A percentile compares a stretch with the other conserved stretches of the same genome.
Conservation (phyloP, 2,888 invertebrate genomes). For the Brenthis daphne region DNA sequence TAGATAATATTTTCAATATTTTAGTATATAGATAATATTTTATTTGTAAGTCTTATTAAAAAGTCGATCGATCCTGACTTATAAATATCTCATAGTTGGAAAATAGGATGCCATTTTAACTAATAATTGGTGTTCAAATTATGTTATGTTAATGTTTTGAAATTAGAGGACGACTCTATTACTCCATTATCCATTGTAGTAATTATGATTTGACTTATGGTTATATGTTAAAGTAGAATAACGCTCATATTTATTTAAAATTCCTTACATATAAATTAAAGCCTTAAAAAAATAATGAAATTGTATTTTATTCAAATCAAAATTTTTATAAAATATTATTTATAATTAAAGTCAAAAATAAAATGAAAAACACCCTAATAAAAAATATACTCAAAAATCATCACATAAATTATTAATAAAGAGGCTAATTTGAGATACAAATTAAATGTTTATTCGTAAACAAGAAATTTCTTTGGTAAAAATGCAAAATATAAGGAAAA, state of each 20-base stretch:
- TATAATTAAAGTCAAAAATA: background rate
- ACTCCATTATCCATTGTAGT: too few relatives aligned
- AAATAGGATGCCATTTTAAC: conserved; percentile 47
- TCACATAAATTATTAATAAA: background rate
- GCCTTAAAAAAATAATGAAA: too few relatives aligned
- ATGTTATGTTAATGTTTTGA: too few relatives aligned
- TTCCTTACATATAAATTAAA: too few relatives aligned
- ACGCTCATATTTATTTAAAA: too few relatives aligned
- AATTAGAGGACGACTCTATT: too few relatives aligned
- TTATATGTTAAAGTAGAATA: too few relatives aligned
- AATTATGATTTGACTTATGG: too few relatives aligned
- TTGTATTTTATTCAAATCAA: too few relatives aligned
- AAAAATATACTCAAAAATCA: background rate
- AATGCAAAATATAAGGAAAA: conserved; percentile 1
- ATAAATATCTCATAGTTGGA: conserved; percentile 69
- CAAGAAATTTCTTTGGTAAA: background rate
- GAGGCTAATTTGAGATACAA: conserved; percentile 4
- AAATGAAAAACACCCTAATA: background rate
- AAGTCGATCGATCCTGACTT: conserved; percentile 75
- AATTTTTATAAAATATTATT: too few relatives aligned
- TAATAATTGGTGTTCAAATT: conserved; percentile 30
- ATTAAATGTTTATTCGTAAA: background rate
- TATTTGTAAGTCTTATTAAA: conserved; percentile 51
- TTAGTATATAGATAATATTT: background rate
- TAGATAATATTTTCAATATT: background rate